phyloP scores from a whole-genome alignment of 1,140 invertebrate species.

The Oryctes rhinoceros region DNA sequence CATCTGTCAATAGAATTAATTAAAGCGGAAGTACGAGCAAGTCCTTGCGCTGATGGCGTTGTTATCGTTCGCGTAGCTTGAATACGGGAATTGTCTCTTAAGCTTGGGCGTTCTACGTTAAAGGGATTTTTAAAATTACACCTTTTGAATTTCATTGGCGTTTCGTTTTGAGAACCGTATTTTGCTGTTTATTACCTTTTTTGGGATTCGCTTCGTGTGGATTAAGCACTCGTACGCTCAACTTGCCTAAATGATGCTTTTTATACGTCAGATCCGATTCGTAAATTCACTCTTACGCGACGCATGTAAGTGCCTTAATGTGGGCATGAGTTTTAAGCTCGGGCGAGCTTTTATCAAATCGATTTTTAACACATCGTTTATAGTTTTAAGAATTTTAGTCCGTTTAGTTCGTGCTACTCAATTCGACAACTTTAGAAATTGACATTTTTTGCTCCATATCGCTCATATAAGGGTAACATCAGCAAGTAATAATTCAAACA shows the following conservation, averaged over 20 bases:
- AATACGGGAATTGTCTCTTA: background rate
- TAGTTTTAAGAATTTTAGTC: too few relatives aligned
- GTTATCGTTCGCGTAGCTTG: background rate
- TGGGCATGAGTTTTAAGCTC: too few relatives aligned
- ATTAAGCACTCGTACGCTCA: background rate
- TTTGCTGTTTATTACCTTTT: background rate
- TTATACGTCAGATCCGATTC: background rate
- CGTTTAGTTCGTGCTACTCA: too few relatives aligned
- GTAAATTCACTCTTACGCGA: background rate
- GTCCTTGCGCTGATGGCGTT: background rate
- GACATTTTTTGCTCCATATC: too few relatives aligned
- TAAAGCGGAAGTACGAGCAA: background rate
- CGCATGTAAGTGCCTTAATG: too few relatives aligned
- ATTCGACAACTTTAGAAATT: too few relatives aligned
- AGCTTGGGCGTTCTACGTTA: constrained; percentile 5
- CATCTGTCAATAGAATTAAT: too few relatives aligned
- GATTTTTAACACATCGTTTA: too few relatives aligned
- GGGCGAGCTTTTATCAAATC: too few relatives aligned
- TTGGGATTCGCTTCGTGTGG: background rate
- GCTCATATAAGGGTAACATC: too few relatives aligned
- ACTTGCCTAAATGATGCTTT: background rate
- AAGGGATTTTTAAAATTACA: constrained; percentile 27
- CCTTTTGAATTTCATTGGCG: constrained; percentile 23
- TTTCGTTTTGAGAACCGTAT: constrained; percentile 18
- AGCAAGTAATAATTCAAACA: too few relatives aligned